Base-by-base conservation (phyloP, 2,113 vertebrate species). In the Xiphophorus hellerii region DNA sequence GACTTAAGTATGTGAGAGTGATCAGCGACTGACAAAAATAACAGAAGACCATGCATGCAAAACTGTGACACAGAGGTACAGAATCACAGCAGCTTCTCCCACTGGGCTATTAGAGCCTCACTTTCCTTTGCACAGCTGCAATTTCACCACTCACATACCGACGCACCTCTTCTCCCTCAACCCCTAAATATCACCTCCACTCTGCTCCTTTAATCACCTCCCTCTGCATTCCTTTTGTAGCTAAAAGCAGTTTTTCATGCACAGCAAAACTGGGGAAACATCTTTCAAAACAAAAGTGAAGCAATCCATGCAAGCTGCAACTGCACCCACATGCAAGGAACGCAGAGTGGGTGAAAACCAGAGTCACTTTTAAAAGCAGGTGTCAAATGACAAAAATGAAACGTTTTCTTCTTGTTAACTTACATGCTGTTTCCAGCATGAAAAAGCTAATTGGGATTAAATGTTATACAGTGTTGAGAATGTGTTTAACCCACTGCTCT, bases 131-230 rank as follows among this genome's bases (percentile, higher is more conserved):
- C 73, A 78, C 27, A 74, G 71, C 78, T 70, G 82, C 62, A 72
- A 72, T 84, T 83, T 82, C 88, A 61, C 31, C 72, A 62, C 30
- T 11, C 89, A 89, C 90, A 88, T 87, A 84, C 89, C 87, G 85
- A 84, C 27, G 2, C 62, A 27, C 60, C n/a, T 11, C 62, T 66
- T 75, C 60, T 42, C 42, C 76, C 83, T 82, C 78, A 25, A 67
- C 90, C 80, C 90, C 86, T 87, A 90, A 90, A 91, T 88, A 91
- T 93, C 90, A 90, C 90, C 90, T 90, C 85, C 87, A 88, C 78
- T 88, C 86, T 80, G 81, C 85, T 90, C 92, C 92, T 92, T 89
- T 91, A 91, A 90, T 91, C 87, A 88, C 85, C 69, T 82, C 83
- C 74, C 63, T 64, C 74, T 74, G 64, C 90, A 92, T 92, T 93